Base-by-base conservation (phyloP, 2,888 invertebrate genomes). In the Noctua janthina region DNA sequence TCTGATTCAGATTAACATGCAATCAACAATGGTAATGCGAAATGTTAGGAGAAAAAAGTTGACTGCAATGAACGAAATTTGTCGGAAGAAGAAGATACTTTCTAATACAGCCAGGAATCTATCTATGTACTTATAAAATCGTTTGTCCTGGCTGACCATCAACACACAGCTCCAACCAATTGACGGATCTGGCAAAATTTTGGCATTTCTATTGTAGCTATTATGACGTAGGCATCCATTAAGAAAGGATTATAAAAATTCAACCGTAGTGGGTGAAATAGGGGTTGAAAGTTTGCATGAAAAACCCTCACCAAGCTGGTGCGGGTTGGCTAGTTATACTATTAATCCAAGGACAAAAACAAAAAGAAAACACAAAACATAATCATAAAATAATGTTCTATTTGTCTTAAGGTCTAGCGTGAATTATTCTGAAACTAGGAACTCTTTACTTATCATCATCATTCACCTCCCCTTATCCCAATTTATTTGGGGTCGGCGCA, bases 11-110 rank as follows among this genome's bases (percentile, higher is more conserved):
- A 29, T 39, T n/a, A 66, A 51, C 23, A 13, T 46, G 23, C 35
- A 69, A 84, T 78, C 11, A 78, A n/a, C 11, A 17, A 66, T 17
- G n/a, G 0, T 79, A 4, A 10, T 8, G 29, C 23, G 6, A 49
- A 78, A 64, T 66, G 8, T 51, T 51, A 20, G 0, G 0, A 54
- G 8, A 51, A 17, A 59, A 39, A 35, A 29, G 11, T 46, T 11
- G 0, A 10, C 6, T 49, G 17, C 39, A 29, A 56, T n/a, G n/a
- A 20, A 17, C 15, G 35, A 54, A 17, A n/a, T 20, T 35, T 68
- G 15, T 29, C 11, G 15, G 39, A 46, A 46, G 46, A 56, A 17
- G 15, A 54, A 7, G 13, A 17, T 23, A 54, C 6, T 54, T 46
- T 77, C 17, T 20, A 15, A 5, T 46, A 2, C 59, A 13, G n/a